Percentiles rank a stretch among this genome's conserved stretches.
Conservation (phyloP, 30 jellyfish, hydroid and myxozoan species). For the Hydractinia echinata region DNA sequence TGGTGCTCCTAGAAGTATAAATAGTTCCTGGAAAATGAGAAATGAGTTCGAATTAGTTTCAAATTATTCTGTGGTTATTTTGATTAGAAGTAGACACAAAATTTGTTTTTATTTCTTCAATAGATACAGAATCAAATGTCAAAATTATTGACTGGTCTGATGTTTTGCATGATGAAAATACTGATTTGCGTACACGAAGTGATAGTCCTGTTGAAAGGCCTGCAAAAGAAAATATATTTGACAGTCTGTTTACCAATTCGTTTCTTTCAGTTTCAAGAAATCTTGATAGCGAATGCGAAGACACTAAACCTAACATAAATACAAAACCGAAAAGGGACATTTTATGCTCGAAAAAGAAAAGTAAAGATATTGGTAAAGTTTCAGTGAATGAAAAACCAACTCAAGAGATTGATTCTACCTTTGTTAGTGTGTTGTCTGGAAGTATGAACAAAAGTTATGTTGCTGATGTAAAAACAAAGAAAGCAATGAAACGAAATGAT, state of each 20-base stretch:
- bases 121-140: slow-evolving; percentile 20
- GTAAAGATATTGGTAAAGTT: too few species aligned
- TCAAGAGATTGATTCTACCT: too few species aligned
- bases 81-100: not conserved
- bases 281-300: not conserved
- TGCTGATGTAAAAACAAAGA: too few species aligned
- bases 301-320: too few species aligned
- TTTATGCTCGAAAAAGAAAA: too few species aligned
- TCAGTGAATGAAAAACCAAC: too few species aligned
- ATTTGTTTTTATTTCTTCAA: not conserved
- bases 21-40: too few species aligned
- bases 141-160: slow-evolving; percentile 33
- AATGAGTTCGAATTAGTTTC: not conserved
- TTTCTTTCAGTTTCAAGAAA: slow-evolving; percentile 15
- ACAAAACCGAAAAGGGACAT: too few species aligned
- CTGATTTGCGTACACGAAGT: not conserved
- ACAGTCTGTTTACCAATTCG: slow-evolving; percentile 11
- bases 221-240: not conserved
- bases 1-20: too few species aligned
- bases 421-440: too few species aligned
- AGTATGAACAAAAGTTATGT: too few species aligned
- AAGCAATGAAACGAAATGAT: too few species aligned
- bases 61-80: not conserved
- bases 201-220: not conserved
- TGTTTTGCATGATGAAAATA: slow-evolving; percentile 6